Percentiles rank a stretch among this genome's conserved stretches.
Evolutionary conservation across 2,797 vertebrate species (phyloP).

Genomic region (Netta rufina): DNA sequence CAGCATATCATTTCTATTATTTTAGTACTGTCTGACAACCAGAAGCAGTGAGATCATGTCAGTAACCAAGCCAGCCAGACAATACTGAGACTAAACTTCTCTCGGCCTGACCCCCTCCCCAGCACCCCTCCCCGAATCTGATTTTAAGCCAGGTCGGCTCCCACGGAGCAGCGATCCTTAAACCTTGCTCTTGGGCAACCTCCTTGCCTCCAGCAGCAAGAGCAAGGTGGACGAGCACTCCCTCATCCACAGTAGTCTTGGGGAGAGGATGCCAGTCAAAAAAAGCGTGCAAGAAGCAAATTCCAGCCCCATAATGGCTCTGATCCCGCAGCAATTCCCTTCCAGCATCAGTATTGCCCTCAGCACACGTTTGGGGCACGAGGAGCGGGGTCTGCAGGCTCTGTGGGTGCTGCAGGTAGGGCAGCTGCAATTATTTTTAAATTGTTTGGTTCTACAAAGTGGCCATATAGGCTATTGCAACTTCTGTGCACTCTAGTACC

Average conservation of each 20-base stretch:
- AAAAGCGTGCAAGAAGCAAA: not conserved
- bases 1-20: not conserved
- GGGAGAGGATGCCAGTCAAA: not conserved
- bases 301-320: not conserved
- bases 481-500: not conserved
- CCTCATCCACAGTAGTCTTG: not conserved
- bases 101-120: not conserved
- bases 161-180: not conserved
- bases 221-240: rapidly evolving
- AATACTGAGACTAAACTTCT: slow-evolving; percentile 34
- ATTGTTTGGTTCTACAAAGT: not conserved
- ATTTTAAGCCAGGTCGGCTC: slow-evolving; percentile 7
- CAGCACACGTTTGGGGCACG: rapidly evolving
- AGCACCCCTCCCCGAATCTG: not conserved
- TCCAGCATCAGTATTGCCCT: not conserved
- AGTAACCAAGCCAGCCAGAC: slow-evolving; percentile 61
- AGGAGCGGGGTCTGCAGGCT: too few species aligned
- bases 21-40: slow-evolving; percentile 43
- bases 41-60: slow-evolving; percentile 55
- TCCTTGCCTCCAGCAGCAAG: not conserved
- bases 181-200: not conserved
- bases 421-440: not conserved
- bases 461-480: not conserved
- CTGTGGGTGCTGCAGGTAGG: too few species aligned
- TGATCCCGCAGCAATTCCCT: not conserved